Base-by-base conservation (phyloP, 2,113 vertebrate species). In the Pseudonaja textilis region DNA sequence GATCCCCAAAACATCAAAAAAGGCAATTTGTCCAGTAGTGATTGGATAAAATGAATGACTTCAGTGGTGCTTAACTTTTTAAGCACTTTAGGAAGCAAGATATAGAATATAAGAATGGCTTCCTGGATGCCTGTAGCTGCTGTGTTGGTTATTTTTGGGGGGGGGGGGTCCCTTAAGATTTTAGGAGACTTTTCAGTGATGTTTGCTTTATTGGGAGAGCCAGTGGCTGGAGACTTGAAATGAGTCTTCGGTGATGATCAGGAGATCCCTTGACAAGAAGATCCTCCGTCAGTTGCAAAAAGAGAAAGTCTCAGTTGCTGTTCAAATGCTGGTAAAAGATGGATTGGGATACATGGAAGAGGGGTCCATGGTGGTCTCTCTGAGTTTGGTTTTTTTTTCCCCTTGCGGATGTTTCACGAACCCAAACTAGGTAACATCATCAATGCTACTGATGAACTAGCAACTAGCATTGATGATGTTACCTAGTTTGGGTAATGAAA, bases 1-100 rank as follows among this genome's bases (percentile, higher is more conserved):
- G 90, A 92, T 45, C 91, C 92, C 93, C 59, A 96, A 96, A 95
- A 95, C 88, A 92, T 26, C 23, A 23, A 16, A 16, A 64, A 22
- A 34, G 26, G 54, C 29, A 25, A 85, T 91, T 25, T 42, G 52
- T 25, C 45, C 89, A 89, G 16, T 9, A 39, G 34, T 39, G 74
- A 81, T 6, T 56, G 50, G 22, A 45, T 34, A 42, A 45, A 88
- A 55, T 14, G 20, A 4, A n/a, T 7, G 45, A 59, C 25, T 86
- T 59, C 9, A 47, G 9, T 4, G 5, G 39, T 8, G 7, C 2
- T 87, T 50, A n/a, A 87, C 39, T 14, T 45, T 91, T 86, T 22
- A 81, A 87, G 85, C 85, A 69, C 81, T 93, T 94, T 42, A 90
- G 25, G 52, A 29, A 4, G n/a, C 47, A 56, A 42, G 8, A 16